These are phyloP conservation scores for Homarus americanus DNA, from an alignment of 1,140 invertebrate species.

Conservation along the genomic window DNA sequence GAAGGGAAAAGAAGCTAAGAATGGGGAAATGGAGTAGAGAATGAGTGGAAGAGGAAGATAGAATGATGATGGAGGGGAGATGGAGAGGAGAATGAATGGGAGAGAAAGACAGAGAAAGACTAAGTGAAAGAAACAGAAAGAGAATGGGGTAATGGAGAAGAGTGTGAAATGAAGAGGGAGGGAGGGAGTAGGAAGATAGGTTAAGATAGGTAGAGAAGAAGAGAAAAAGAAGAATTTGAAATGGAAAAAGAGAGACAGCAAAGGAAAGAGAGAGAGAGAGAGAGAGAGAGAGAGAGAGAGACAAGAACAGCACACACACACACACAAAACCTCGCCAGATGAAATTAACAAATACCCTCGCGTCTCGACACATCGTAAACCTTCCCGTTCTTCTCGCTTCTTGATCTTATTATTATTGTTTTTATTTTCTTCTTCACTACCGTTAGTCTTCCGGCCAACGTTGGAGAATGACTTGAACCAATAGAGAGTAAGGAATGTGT, in stretches of 20 bases:
- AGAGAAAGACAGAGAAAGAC: too few species aligned
- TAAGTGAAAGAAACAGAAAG: too few species aligned
- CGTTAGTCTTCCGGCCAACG: not conserved
- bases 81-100: too few species aligned
- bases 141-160: not conserved
- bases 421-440: not conserved
- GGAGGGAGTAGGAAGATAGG: not conserved
- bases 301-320: not conserved
- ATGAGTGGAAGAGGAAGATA: not conserved
- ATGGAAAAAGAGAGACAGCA: not conserved
- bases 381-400: not conserved
- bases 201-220: not conserved
- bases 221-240: not conserved
- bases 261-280: not conserved
- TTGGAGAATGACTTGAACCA: not conserved
- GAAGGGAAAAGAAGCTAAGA: not conserved
- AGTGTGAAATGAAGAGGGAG: not conserved
- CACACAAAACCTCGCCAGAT: not conserved
- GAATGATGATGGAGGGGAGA: not conserved
- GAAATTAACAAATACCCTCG: not conserved
- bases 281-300: not conserved
- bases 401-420: not conserved
- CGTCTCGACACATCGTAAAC: not conserved
- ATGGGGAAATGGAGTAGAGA: not conserved
- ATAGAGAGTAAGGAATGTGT: not conserved